phyloP scores from a whole-genome alignment of 2,888 invertebrate species.

The Rhingia campestris region DNA sequence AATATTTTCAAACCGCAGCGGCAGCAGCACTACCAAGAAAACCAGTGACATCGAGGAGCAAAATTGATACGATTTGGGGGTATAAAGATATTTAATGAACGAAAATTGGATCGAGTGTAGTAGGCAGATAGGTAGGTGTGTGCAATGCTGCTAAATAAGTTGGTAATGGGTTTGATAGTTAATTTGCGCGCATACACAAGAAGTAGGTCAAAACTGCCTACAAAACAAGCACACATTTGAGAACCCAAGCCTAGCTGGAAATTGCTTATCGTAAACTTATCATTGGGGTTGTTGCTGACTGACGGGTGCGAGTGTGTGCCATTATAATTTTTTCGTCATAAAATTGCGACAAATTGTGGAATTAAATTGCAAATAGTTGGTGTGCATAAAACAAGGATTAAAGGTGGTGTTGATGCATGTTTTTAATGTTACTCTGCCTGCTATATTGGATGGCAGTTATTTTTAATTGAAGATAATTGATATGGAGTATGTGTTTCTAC shows the following conservation, averaged over 20 bases:
- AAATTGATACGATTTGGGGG: conserved; percentile 44
- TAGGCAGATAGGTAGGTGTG: neutral
- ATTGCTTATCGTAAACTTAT: conserved; percentile 23
- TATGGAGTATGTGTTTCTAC: too few relatives aligned
- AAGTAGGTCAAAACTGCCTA: conserved; percentile 35
- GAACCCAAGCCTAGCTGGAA: neutral
- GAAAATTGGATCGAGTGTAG: conserved; percentile 3
- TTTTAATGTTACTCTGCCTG: neutral
- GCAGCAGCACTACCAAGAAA: neutral
- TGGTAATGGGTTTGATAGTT: conserved; percentile 26
- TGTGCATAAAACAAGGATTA: neutral
- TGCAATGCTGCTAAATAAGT: neutral
- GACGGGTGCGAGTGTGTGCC: neutral
- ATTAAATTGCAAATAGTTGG: neutral
- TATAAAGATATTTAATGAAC: conserved; percentile 5
- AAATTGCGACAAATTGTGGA: conserved; percentile 17
- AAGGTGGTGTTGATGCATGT: neutral
- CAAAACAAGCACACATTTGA: neutral
- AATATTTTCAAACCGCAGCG: conserved; percentile 37
- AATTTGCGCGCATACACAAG: neutral
- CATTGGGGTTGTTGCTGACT: neutral
- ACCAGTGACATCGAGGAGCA: conserved; percentile 35
- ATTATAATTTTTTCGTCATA: neutral
- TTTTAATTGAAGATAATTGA: too few relatives aligned
- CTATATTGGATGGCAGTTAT: neutral